Percentiles rank a stretch among this genome's conserved stretches.
Evolutionary conservation across 1,140 invertebrate species (phyloP).

Genomic region (Drosophila mauritiana): DNA sequence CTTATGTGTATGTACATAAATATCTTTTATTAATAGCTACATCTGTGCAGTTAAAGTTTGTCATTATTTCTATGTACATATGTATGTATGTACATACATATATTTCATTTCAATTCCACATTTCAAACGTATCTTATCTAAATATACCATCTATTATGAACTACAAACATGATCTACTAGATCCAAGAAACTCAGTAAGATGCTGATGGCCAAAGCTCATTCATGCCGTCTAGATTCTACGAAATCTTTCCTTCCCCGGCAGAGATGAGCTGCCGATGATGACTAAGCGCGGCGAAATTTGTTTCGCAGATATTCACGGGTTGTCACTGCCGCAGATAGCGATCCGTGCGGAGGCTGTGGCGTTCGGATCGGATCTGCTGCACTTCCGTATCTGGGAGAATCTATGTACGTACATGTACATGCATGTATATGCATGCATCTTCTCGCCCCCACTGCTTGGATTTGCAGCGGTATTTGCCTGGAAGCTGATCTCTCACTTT

Average conservation of each 20-base stretch:
- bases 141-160: no score
- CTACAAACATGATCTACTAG: no score
- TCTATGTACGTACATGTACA: not conserved
- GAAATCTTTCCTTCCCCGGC: constrained; percentile 5
- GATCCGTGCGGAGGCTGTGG: constrained; percentile 6
- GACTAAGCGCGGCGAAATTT: constrained; percentile 9
- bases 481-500: constrained; percentile 35
- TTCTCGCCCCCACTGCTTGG: not conserved
- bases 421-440: not conserved
- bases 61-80: no score
- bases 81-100: not conserved
- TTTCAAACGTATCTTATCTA: no score
- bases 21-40: no score
- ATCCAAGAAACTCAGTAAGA: no score
- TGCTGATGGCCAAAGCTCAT: constrained; percentile 4
- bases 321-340: constrained; percentile 15
- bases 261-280: constrained; percentile 3
- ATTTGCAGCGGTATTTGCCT: constrained; percentile 10
- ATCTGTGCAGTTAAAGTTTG: no score
- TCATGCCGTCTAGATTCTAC: constrained; percentile 11
- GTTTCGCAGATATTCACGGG: constrained; percentile 7
- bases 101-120: no score
- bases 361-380: constrained; percentile 6
- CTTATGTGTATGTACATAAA: no score
- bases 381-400: constrained; percentile 18